Percentiles rank a stretch among this genome's conserved stretches.
Evolutionary conservation across 2,113 vertebrate genomes (phyloP).

Genomic region (Pedetes capensis): DNA sequence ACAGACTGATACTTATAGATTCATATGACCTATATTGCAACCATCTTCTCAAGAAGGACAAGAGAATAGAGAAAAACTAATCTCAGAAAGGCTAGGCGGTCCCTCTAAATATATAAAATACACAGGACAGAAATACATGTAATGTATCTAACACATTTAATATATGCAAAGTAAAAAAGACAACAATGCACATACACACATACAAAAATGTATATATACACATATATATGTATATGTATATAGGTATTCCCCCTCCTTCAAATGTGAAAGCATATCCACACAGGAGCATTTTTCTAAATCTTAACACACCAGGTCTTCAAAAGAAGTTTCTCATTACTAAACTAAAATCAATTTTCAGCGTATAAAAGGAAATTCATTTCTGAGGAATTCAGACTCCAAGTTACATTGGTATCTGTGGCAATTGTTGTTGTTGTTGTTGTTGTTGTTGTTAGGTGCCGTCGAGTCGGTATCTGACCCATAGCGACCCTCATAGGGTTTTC

Average conservation of each 20-base stretch:
- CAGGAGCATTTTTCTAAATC: neutral
- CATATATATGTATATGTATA: neutral
- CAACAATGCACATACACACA: neutral
- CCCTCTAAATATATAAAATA: slow-evolving; percentile 6
- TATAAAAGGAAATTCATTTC: slow-evolving; percentile 2
- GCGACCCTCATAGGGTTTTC: too few relatives aligned
- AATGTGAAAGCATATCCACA: neutral
- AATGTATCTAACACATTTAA: neutral
- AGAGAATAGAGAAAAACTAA: neutral
- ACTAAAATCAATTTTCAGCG: slow-evolving; percentile 7
- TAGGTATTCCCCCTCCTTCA: neutral
- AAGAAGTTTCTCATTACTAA: neutral
- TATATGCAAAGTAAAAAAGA: neutral
- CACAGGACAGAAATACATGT: neutral
- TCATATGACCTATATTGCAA: neutral
- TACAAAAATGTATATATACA: neutral
- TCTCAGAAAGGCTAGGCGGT: neutral
- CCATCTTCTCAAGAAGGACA: neutral
- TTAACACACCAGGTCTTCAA: neutral
- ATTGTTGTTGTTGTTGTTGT: too few relatives aligned
- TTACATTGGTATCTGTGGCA: neutral
- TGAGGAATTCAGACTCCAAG: neutral
- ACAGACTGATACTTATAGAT: slow-evolving; percentile 5
- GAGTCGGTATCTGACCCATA: too few relatives aligned
- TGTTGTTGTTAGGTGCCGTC: too few relatives aligned